A percentile compares a stretch with the other conserved stretches of the same genome.
phyloP scores from a whole-genome alignment of 2,888 invertebrate species.

The Congeria kusceri region DNA sequence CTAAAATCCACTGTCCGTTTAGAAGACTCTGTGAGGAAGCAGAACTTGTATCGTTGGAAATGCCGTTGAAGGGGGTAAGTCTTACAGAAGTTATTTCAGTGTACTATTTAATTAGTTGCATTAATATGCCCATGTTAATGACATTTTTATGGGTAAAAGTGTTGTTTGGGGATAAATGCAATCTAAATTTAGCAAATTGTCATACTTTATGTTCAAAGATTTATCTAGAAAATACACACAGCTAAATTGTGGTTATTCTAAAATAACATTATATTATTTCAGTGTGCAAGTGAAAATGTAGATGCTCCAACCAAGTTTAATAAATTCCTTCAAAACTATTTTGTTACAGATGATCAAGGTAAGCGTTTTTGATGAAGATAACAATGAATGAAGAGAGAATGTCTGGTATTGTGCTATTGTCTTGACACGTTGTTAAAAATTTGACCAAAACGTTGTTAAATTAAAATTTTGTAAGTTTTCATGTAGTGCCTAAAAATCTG shows the following conservation, averaged over 20 bases:
- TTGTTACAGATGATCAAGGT: constrained; percentile 83
- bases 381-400: too few relatives aligned
- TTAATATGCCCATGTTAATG: neutral
- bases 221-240: too few relatives aligned
- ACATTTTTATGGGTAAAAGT: neutral
- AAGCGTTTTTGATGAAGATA: constrained; percentile 20
- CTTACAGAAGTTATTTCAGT: too few relatives aligned
- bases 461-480: too few relatives aligned
- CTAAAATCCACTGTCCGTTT: constrained; percentile 82
- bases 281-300: constrained; percentile 56
- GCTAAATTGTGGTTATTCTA: too few relatives aligned
- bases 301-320: constrained; percentile 40
- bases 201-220: too few relatives aligned
- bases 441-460: too few relatives aligned
- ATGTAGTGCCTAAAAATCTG: too few relatives aligned
- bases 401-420: too few relatives aligned
- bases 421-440: too few relatives aligned
- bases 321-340: constrained; percentile 66
- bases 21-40: constrained; percentile 83
- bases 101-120: neutral
- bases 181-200: too few relatives aligned
- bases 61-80: constrained; percentile 84
- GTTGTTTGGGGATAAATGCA: too few relatives aligned
- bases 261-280: constrained; percentile 15
- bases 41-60: constrained; percentile 82